Base-by-base conservation (phyloP, 1,140 invertebrate species). In the Onthophagus taurus region DNA sequence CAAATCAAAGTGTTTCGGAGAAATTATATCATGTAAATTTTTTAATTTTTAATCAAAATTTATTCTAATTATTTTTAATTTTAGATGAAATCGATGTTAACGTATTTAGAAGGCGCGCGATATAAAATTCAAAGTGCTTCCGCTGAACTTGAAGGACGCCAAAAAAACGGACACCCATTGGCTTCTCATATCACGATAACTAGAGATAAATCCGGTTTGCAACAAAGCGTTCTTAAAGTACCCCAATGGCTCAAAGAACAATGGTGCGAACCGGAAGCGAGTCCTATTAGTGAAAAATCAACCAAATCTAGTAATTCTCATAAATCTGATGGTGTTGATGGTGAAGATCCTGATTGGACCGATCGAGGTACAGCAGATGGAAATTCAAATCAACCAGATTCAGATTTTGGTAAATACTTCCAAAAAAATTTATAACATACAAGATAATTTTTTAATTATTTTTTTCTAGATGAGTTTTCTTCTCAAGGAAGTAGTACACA, bases 71-170 rank as follows among this genome's bases (percentile, higher is more conserved):
- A 30, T 39, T 39, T 23, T 52, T 45, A 31, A 34, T 58, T 70
- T 0, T 61, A 95, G 89, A 90, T 92, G 74, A 79, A 84, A 55
- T 87, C 87, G 2, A 93, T 91, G 83, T 66, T 95, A 36, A 83
- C 89, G 5, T 96, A 92, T 59, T 68, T 95, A 45, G 91, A 96
- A 68, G 91, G 89, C 0, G 80, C 89, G 4, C 77, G 85, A 49
- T 85, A 83, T 55, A 95, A 96, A 68, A 75, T 95, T 14, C 80
- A 87, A 21, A 80, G 79, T 26, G 81, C 81, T 20, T 64, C 95
- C 13, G 77, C 82, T 31, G 86, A 89, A 58, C 59, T 93, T 19
- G 87, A 92, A 58, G 83, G 80, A 41, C 72, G 81, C 47, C 76
- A 78, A 20, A 72, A 79, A 47, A 72, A 69, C n/a, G 78, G 78